These are phyloP conservation scores for Sparidentex hasta DNA, from an alignment of 2,797 vertebrate species.

Conservation along the genomic window DNA sequence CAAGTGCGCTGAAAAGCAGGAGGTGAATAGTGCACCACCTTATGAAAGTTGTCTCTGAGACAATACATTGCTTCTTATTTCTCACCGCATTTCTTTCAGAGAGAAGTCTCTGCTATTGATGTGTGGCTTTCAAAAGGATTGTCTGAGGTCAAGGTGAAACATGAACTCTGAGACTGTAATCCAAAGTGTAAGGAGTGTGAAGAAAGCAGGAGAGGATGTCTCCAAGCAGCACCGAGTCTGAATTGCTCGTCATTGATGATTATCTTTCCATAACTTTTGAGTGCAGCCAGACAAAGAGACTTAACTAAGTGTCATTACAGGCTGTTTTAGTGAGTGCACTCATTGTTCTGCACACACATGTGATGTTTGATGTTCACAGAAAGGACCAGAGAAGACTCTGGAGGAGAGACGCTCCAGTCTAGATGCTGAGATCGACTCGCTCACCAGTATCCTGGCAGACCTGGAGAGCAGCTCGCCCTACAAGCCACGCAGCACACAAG, in stretches of 20 bases:
- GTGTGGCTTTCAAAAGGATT: constrained; percentile 67
- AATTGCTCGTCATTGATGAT: constrained; percentile 41
- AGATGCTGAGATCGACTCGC: constrained; percentile 96
- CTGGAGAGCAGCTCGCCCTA: constrained; percentile 97
- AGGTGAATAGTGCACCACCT: constrained; percentile 71
- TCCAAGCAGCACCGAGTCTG: constrained; percentile 29
- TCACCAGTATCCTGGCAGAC: constrained; percentile 97
- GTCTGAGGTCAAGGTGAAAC: constrained; percentile 71
- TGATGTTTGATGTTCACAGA: constrained; percentile 81
- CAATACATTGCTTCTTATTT: constrained; percentile 61
- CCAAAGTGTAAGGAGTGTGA: constrained; percentile 40
- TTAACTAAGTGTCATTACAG: not conserved
- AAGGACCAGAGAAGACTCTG: constrained; percentile 92
- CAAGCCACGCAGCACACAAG: constrained; percentile 90
- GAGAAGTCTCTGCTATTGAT: constrained; percentile 68
- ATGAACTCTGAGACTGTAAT: constrained; percentile 60
- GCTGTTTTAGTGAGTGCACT: not conserved
- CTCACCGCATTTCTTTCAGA: constrained; percentile 36
- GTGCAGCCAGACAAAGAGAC: constrained; percentile 2
- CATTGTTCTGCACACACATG: not conserved
- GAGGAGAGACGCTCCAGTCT: constrained; percentile 95
- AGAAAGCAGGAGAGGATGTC: constrained; percentile 28
- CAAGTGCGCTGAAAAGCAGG: constrained; percentile 58
- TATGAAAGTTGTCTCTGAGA: constrained; percentile 64
- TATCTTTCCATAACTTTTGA: constrained; percentile 32